Evolutionary conservation across 2,888 invertebrate species (phyloP), one percentile per base, ranked within the genome.

Genomic region (Synanthedon andrenaeformis): DNA sequence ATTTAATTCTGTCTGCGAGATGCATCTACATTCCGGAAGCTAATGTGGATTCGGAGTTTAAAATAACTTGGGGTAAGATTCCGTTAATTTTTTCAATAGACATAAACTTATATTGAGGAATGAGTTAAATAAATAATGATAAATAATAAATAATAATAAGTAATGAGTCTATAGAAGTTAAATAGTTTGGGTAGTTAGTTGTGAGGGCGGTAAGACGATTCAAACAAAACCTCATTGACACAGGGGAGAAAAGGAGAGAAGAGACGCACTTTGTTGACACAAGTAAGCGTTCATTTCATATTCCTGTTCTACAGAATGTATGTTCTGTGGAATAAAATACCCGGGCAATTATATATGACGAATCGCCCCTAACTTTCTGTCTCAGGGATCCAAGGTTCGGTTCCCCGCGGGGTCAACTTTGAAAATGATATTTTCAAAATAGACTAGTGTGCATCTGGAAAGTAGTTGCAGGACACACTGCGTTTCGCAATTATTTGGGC

Each of bases 201-300:
- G 72, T 66, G 69, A 65, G 71, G 73, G 71, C 70, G 73, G 70
- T 59, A 35, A 72, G 73, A 71, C 70, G 73, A 70, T 59, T 66
- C 70, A 73, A 75, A 80, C 78, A 78, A 83, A 79, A 60, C 60
- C 56, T 56, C 59, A 62, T 68, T 66, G 70, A 69, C 59, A 70
- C 71, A 76, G 73, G 80, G 78, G 78, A 79, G 76, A 61, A 74
- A 76, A 75, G 73, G 78, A 79, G 79, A 78, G 77, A 76, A 78
- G 75, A 74, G 75, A 74, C 59, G 63, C 69, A 54, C 73, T 76
- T 79, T 85, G 83, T 76, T 55, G 55, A 35, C 66, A 66, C 74
- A 67, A 76, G 76, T 76, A 70, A 62, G 58, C 58, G 62, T 59
- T 55, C 53, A 41, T 41, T 59, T 55, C 53, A 41, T 41, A 14